Evolutionary conservation across 2,888 invertebrate genomes (phyloP).

Genomic region (Atherix ibis): DNA sequence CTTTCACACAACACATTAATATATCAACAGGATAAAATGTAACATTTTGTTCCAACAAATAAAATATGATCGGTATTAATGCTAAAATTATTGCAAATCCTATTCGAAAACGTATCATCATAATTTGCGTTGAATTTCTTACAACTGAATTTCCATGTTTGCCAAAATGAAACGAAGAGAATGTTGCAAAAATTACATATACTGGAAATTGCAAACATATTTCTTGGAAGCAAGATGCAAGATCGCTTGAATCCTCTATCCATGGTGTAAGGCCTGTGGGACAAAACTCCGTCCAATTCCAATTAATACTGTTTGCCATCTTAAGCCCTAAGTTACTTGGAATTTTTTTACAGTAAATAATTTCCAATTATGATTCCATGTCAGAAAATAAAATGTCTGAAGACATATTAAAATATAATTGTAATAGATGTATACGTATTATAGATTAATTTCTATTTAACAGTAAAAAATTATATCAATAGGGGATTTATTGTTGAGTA

Average conservation of each 20-base stretch:
- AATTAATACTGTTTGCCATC: too few relatives aligned
- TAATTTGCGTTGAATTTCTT: constrained; percentile 45
- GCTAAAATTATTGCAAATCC: constrained; percentile 45
- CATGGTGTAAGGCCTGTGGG: constrained; percentile 54
- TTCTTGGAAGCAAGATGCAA: constrained; percentile 75
- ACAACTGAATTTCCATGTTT: constrained; percentile 44
- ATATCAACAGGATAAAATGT: constrained; percentile 50
- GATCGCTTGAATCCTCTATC: constrained; percentile 51
- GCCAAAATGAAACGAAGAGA: constrained; percentile 71
- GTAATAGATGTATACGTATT: too few relatives aligned
- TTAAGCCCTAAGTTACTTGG: too few relatives aligned
- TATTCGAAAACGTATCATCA: constrained; percentile 48
- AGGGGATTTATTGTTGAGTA: too few relatives aligned
- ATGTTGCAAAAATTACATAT: constrained; percentile 51
- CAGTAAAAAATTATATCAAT: too few relatives aligned
- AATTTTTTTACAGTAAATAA: too few relatives aligned
- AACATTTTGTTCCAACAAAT: too few relatives aligned
- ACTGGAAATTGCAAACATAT: constrained; percentile 62
- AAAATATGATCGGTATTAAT: too few relatives aligned
- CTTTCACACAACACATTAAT: constrained; percentile 51
- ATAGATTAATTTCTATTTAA: too few relatives aligned
- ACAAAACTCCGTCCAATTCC: constrained; percentile 65
- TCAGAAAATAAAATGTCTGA: too few relatives aligned
- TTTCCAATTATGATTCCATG: too few relatives aligned
- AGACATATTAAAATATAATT: too few relatives aligned